Conservation (phyloP, 2,113 vertebrate species). For the Cavia aperea region DNA sequence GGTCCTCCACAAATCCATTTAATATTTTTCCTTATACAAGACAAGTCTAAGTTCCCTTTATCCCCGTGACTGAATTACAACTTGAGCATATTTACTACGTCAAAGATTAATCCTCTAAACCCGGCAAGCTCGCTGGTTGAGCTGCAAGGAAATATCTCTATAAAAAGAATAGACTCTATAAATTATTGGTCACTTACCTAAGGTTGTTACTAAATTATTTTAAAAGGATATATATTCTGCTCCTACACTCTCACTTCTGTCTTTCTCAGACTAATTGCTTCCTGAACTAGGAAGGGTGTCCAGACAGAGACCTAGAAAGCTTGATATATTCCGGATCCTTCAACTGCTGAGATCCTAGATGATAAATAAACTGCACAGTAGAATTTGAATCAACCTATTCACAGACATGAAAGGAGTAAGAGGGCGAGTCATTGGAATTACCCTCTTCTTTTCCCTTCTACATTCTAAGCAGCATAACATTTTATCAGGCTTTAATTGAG, state of each 20-base stretch:
- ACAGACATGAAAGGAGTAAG: conserved; percentile 50
- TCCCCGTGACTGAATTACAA: conserved; percentile 68
- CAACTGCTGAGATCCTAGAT: conserved; percentile 58
- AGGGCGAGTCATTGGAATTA: conserved; percentile 45
- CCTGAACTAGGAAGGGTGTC: conserved; percentile 65
- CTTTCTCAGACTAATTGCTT: conserved; percentile 70
- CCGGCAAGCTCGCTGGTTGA: conserved; percentile 59
- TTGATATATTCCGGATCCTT: conserved; percentile 70
- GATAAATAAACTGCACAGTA: conserved; percentile 65
- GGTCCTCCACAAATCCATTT: conserved; percentile 49
- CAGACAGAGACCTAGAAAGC: conserved; percentile 60
- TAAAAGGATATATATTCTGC: conserved; percentile 72
- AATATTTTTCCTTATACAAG: conserved; percentile 56
- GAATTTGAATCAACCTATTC: conserved; percentile 58
- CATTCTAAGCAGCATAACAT: conserved; percentile 5
- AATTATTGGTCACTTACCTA: conserved; percentile 75
- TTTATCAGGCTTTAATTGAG: not conserved
- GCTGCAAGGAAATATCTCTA: conserved; percentile 71
- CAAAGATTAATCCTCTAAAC: conserved; percentile 72
- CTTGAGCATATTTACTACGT: conserved; percentile 70
- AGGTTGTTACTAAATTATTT: conserved; percentile 74
- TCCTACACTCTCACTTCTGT: conserved; percentile 67
- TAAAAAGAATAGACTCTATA: conserved; percentile 74
- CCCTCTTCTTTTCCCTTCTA: not conserved
- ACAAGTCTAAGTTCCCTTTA: conserved; percentile 64